Conservation (phyloP, 2,797 vertebrate species). For the Dipus sagitta region DNA sequence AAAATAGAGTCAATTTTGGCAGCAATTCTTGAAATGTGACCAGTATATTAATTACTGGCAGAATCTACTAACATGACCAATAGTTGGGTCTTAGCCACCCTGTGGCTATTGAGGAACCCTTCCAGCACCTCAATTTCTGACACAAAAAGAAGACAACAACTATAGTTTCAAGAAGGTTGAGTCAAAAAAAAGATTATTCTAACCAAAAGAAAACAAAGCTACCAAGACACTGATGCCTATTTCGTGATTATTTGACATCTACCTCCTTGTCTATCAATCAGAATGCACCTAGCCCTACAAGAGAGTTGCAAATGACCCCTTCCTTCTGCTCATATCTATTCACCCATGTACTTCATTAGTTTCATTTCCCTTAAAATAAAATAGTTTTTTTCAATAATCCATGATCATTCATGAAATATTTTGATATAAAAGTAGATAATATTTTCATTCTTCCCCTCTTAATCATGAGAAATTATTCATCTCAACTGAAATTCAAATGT, state of each 20-base stretch:
- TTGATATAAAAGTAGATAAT: background rate
- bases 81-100: no score
- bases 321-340: no score
- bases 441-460: constrained; percentile 38
- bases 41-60: background rate
- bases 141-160: background rate
- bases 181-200: background rate
- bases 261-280: background rate
- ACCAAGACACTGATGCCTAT: no score
- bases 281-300: no score
- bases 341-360: background rate
- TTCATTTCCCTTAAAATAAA: background rate
- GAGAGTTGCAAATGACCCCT: no score
- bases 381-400: background rate
- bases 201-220: background rate
- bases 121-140: background rate
- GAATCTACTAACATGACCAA: background rate
- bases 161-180: background rate
- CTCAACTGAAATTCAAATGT: constrained; percentile 42
- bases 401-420: background rate
- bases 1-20: no score
- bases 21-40: no score
- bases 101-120: background rate
- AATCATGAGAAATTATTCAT: background rate
- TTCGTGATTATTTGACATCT: background rate